Evolutionary conservation across 1,140 invertebrate genomes (phyloP).

Genomic region (Subanguina moxae): DNA sequence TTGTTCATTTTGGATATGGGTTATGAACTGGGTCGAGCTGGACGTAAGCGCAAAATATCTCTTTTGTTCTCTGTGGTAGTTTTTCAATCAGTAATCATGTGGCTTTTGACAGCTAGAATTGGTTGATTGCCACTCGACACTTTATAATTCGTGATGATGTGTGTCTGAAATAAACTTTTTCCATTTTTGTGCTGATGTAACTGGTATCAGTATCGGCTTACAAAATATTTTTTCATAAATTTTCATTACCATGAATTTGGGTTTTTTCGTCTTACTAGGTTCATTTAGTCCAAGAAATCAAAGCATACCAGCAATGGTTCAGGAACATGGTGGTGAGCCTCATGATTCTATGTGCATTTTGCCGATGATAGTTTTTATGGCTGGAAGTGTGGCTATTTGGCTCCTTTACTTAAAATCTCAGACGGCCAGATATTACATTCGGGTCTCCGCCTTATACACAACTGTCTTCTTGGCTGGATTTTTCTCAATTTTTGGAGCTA

Average conservation of each 20-base stretch:
- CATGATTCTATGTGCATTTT: not conserved
- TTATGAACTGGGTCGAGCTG: slow-evolving; percentile 44
- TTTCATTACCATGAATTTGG: too few relatives aligned
- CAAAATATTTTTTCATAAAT: too few relatives aligned
- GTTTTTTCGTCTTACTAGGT: too few relatives aligned
- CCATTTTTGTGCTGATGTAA: too few relatives aligned
- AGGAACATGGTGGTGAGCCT: too few relatives aligned
- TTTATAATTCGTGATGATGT: too few relatives aligned
- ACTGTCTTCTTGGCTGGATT: slow-evolving; percentile 13
- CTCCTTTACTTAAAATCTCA: slow-evolving; percentile 2
- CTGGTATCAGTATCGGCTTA: too few relatives aligned
- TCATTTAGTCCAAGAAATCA: too few relatives aligned
- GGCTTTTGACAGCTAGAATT: slow-evolving; percentile 73
- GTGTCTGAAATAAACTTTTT: too few relatives aligned
- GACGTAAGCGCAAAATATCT: slow-evolving; percentile 83
- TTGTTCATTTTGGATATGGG: slow-evolving; percentile 63
- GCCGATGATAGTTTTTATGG: not conserved
- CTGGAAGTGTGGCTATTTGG: not conserved
- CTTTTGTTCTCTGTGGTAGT: slow-evolving; percentile 80
- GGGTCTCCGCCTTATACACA: slow-evolving; percentile 20
- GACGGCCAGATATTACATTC: slow-evolving; percentile 27
- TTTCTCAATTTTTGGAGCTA: slow-evolving; percentile 14
- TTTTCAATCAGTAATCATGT: slow-evolving; percentile 85
- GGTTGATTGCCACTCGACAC: too few relatives aligned
- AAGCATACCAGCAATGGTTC: too few relatives aligned